Evolutionary conservation across 2,888 invertebrate species (phyloP).

Genomic region (Andrena bucephala): DNA sequence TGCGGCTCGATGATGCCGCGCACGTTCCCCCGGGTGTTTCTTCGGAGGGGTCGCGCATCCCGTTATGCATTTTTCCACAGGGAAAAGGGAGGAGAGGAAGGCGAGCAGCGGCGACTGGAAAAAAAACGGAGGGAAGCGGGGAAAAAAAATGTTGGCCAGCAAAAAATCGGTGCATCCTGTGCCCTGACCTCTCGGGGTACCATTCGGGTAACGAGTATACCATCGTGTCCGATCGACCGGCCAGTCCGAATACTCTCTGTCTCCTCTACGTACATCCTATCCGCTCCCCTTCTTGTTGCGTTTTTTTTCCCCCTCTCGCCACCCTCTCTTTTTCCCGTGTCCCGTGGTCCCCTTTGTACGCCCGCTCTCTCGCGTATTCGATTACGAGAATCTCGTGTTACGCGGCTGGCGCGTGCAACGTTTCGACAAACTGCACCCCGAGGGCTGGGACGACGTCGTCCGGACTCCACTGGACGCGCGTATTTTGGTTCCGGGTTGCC

Average conservation of each 20-base stretch:
- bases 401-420: slow-evolving; percentile 71
- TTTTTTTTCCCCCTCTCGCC: slow-evolving; percentile 35
- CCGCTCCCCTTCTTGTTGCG: slow-evolving; percentile 34
- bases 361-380: slow-evolving; percentile 72
- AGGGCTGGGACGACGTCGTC: slow-evolving; percentile 6
- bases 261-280: slow-evolving; percentile 57
- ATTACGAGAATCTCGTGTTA: slow-evolving; percentile 74
- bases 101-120: not conserved
- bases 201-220: slow-evolving; percentile 49
- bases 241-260: slow-evolving; percentile 49
- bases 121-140: slow-evolving; percentile 20
- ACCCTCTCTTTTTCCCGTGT: slow-evolving; percentile 60
- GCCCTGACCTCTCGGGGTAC: slow-evolving; percentile 52
- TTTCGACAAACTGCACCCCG: slow-evolving; percentile 50
- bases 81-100: slow-evolving; percentile 25
- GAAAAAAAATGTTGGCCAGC: slow-evolving; percentile 49
- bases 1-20: slow-evolving; percentile 67
- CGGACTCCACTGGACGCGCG: slow-evolving; percentile 10
- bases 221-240: slow-evolving; percentile 51
- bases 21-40: slow-evolving; percentile 66
- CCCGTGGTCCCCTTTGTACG: slow-evolving; percentile 66
- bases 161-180: slow-evolving; percentile 78
- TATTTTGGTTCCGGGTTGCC: slow-evolving; percentile 22
- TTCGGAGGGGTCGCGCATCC: slow-evolving; percentile 53
- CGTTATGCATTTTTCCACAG: slow-evolving; percentile 73